Conservation (phyloP, 2,888 invertebrate species). For the Microdon myrmicae region DNA sequence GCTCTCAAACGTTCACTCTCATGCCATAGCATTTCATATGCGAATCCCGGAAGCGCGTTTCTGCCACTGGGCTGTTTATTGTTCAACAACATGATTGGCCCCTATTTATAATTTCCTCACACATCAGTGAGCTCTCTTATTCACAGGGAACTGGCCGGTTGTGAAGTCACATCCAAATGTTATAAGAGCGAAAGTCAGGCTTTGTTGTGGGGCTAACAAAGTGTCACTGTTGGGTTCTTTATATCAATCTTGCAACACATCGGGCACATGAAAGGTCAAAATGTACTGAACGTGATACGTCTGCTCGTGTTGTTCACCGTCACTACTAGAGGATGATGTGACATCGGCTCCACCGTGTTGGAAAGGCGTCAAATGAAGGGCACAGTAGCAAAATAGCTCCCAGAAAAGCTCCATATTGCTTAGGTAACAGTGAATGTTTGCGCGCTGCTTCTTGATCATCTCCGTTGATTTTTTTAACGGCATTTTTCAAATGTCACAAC, state of each 20-base stretch:
- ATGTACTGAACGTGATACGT: constrained; percentile 21
- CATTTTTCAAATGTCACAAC: constrained; percentile 49
- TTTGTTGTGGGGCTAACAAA: constrained; percentile 43
- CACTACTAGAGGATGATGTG: neutral
- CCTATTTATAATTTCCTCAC: constrained; percentile 13
- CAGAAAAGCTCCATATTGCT: constrained; percentile 12
- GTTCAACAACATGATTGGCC: constrained; percentile 13
- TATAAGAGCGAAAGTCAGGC: constrained; percentile 45
- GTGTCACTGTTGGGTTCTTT: constrained; percentile 31
- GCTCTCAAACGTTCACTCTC: constrained; percentile 8
- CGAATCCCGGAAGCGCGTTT: constrained; percentile 33
- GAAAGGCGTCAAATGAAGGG: constrained; percentile 5
- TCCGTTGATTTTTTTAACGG: constrained; percentile 30
- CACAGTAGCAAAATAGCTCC: constrained; percentile 35
- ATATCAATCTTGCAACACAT: constrained; percentile 7
- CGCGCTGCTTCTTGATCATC: constrained; percentile 24
- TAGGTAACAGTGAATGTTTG: constrained; percentile 14
- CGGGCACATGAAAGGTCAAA: constrained; percentile 21
- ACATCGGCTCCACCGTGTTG: constrained; percentile 4
- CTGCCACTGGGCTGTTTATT: constrained; percentile 20
- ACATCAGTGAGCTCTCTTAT: constrained; percentile 9
- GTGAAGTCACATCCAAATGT: constrained; percentile 24
- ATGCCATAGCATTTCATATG: constrained; percentile 6
- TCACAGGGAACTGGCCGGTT: constrained; percentile 4
- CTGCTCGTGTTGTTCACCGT: neutral